Evolutionary conservation across 2,888 invertebrate genomes (phyloP).

Genomic region (Synanthedon andrenaeformis): DNA sequence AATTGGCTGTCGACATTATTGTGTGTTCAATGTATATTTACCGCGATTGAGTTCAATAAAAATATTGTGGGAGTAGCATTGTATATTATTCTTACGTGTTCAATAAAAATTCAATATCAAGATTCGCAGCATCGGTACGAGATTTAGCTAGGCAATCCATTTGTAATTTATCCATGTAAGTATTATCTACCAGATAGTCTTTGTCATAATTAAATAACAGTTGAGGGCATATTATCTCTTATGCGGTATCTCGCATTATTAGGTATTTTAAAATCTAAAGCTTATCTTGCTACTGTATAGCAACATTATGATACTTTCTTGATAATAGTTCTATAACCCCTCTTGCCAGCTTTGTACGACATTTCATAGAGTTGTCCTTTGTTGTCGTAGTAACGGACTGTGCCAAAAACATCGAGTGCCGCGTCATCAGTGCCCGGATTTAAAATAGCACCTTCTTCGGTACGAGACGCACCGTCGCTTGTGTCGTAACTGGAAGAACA

Average conservation of each 20-base stretch:
- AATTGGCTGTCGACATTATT: too few species aligned
- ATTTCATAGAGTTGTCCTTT: slow-evolving; percentile 62
- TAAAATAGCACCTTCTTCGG: slow-evolving; percentile 51
- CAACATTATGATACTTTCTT: slow-evolving; percentile 37
- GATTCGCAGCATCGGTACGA: too few species aligned
- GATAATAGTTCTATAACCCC: slow-evolving; percentile 60
- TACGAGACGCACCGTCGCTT: slow-evolving; percentile 66
- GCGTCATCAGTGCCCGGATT: slow-evolving; percentile 47
- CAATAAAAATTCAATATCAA: too few species aligned
- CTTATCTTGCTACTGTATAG: too few species aligned
- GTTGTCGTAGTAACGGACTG: slow-evolving; percentile 58
- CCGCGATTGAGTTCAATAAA: too few species aligned
- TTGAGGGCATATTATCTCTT: slow-evolving; percentile 9
- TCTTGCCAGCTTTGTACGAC: slow-evolving; percentile 62
- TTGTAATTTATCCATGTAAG: too few species aligned
- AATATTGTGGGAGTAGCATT: too few species aligned
- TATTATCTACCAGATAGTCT: too few species aligned
- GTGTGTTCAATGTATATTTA: too few species aligned
- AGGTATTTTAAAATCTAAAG: too few species aligned
- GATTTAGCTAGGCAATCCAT: too few species aligned
- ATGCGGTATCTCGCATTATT: slow-evolving; percentile 5
- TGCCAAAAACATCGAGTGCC: slow-evolving; percentile 49
- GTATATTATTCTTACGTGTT: too few species aligned
- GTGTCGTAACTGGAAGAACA: slow-evolving; percentile 48
- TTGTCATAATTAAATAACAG: not conserved